Conservation (phyloP, 1,140 invertebrate species). For the Mamestra configurata region DNA sequence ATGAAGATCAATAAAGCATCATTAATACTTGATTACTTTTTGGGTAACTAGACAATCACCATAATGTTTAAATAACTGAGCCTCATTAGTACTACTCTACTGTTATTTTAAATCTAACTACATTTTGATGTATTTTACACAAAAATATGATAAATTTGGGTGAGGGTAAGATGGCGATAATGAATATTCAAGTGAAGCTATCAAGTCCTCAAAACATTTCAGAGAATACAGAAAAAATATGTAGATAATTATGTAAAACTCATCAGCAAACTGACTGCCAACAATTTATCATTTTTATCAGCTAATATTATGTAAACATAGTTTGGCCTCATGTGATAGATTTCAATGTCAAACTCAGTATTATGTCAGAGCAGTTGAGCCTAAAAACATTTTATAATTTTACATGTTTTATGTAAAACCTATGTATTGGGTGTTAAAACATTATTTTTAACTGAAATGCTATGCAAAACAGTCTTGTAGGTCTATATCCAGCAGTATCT, state of each 20-base stretch:
- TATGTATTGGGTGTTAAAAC: not conserved
- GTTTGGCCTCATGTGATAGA: not conserved
- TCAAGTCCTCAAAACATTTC: not conserved
- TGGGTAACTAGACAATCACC: too few relatives aligned
- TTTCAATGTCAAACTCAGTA: slow-evolving; percentile 16
- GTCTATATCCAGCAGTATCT: too few relatives aligned
- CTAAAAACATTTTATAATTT: not conserved
- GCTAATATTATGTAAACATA: slow-evolving; percentile 34
- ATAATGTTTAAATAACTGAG: too few relatives aligned
- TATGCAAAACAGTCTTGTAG: too few relatives aligned
- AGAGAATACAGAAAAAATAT: not conserved
- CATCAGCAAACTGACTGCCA: not conserved
- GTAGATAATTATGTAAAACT: not conserved
- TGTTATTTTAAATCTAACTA: too few relatives aligned
- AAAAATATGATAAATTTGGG: too few relatives aligned
- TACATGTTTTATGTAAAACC: not conserved
- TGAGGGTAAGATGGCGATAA: not conserved
- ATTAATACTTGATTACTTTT: too few relatives aligned
- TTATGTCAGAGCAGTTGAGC: slow-evolving; percentile 3
- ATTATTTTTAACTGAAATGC: too few relatives aligned
- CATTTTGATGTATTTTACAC: too few relatives aligned
- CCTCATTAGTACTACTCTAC: too few relatives aligned
- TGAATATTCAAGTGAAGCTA: too few relatives aligned
- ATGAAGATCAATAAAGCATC: too few relatives aligned
- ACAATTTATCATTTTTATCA: slow-evolving; percentile 19